A percentile compares a stretch with the other conserved stretches of the same genome.
These are phyloP conservation scores for Halcyon leucocephala DNA, from an alignment of 2,797 vertebrate species.

Conservation along the genomic window DNA sequence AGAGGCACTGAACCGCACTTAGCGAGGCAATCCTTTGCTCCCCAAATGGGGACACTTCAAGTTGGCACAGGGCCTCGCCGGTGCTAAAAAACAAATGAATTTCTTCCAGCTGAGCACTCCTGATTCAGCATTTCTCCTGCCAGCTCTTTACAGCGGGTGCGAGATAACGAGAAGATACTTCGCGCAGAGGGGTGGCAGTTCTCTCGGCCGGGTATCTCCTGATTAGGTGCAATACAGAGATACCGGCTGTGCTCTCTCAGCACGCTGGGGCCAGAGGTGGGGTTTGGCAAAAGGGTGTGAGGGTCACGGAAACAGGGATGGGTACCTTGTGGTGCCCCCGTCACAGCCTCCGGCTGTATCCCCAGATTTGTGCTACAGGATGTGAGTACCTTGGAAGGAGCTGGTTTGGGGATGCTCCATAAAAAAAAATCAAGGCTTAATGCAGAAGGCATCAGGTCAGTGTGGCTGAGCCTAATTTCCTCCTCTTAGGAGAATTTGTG, in stretches of 20 bases:
- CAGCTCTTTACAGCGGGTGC: not conserved
- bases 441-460: not conserved
- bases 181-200: not conserved
- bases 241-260: not conserved
- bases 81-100: not conserved
- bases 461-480: not conserved
- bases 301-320: not conserved
- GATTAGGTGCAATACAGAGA: not conserved
- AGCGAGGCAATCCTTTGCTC: not conserved
- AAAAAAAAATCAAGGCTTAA: not conserved
- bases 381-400: not conserved
- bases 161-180: not conserved
- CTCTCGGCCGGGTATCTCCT: accelerated
- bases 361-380: not conserved
- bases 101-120: slow-evolving; percentile 1
- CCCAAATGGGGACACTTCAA: accelerated
- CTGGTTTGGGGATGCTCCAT: not conserved
- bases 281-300: not conserved
- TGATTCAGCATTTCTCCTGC: slow-evolving; percentile 31
- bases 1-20: not conserved
- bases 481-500: not conserved
- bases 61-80: not conserved
- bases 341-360: not conserved
- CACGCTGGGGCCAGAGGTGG: accelerated
- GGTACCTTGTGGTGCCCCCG: not conserved